These are phyloP conservation scores for Aphyosemion australe DNA, from an alignment of 2,113 vertebrate genomes.

Conservation along the genomic window DNA sequence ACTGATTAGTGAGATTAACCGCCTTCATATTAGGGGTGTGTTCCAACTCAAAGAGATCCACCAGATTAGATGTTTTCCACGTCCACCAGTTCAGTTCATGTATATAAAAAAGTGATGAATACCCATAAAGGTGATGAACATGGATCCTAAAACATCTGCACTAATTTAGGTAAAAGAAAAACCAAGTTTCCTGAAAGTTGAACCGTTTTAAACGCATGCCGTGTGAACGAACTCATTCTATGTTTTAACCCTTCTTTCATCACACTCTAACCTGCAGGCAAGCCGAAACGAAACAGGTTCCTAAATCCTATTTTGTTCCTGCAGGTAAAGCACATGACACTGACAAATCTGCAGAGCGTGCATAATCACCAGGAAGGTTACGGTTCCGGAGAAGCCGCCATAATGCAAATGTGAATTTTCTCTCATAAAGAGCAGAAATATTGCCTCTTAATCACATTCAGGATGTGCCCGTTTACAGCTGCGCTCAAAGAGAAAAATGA, in stretches of 20 bases:
- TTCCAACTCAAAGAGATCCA: too few species aligned
- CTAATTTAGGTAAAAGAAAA: too few species aligned
- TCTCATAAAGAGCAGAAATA: slow-evolving; percentile 13
- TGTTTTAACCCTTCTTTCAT: slow-evolving; percentile 30
- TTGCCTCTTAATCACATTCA: slow-evolving; percentile 18
- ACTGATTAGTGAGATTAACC: too few species aligned
- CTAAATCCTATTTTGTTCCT: slow-evolving; percentile 23
- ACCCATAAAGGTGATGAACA: too few species aligned
- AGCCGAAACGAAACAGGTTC: slow-evolving; percentile 17
- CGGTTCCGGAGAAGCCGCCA: slow-evolving; percentile 9
- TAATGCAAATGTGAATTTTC: slow-evolving; percentile 23
- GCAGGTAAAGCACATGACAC: slow-evolving; percentile 30
- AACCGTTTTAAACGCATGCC: too few species aligned
- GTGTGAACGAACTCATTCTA: neutral
- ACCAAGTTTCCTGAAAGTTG: too few species aligned
- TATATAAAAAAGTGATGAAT: too few species aligned
- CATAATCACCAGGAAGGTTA: slow-evolving; percentile 10
- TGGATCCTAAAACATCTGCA: too few species aligned
- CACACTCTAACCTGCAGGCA: slow-evolving; percentile 23
- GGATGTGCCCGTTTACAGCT: slow-evolving; percentile 23
- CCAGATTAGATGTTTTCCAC: too few species aligned
- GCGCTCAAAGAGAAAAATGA: slow-evolving; percentile 18
- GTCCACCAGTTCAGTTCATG: too few species aligned
- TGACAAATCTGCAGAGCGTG: slow-evolving; percentile 20
- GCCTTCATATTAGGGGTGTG: too few species aligned